A percentile compares a stretch with the other conserved stretches of the same genome.
phyloP scores from a whole-genome alignment of 2,888 invertebrate species.

The Epiblema foenella region DNA sequence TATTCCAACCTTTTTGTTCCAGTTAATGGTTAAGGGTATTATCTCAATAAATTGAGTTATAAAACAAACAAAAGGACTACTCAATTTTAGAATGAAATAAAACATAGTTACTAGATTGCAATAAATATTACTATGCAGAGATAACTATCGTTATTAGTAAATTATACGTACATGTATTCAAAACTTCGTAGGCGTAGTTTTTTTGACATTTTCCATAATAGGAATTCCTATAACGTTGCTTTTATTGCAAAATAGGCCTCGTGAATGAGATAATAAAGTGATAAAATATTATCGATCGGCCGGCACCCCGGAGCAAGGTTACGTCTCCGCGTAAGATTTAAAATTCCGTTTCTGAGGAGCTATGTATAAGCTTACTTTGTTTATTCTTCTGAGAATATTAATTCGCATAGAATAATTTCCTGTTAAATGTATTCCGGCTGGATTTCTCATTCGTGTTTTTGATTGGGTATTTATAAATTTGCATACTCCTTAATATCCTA shows the following conservation, averaged over 20 bases:
- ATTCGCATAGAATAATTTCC: slow-evolving; percentile 46
- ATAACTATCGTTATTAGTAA: neutral
- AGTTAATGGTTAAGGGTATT: slow-evolving; percentile 57
- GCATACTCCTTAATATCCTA: slow-evolving; percentile 25
- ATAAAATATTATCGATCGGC: slow-evolving; percentile 50
- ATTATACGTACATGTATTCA: neutral
- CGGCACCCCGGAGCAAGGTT: slow-evolving; percentile 58
- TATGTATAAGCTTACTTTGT: slow-evolving; percentile 49
- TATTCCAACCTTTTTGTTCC: slow-evolving; percentile 72
- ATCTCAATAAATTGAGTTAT: slow-evolving; percentile 33
- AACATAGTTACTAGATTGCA: slow-evolving; percentile 2
- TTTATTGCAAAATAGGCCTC: slow-evolving; percentile 25
- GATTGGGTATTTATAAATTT: slow-evolving; percentile 40
- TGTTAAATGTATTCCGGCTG: slow-evolving; percentile 36
- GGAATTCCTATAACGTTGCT: neutral
- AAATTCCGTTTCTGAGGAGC: slow-evolving; percentile 55
- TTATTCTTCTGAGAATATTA: slow-evolving; percentile 55
- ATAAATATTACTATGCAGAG: neutral
- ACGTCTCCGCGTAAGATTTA: slow-evolving; percentile 54
- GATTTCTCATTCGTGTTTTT: slow-evolving; percentile 39
- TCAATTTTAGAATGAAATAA: slow-evolving; percentile 8
- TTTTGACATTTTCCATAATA: neutral
- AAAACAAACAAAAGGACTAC: slow-evolving; percentile 23
- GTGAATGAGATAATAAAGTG: slow-evolving; percentile 37
- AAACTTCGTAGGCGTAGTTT: slow-evolving; percentile 9